These are phyloP conservation scores for Potamilus streckersoni DNA, from an alignment of 1,140 invertebrate genomes.

Conservation along the genomic window DNA sequence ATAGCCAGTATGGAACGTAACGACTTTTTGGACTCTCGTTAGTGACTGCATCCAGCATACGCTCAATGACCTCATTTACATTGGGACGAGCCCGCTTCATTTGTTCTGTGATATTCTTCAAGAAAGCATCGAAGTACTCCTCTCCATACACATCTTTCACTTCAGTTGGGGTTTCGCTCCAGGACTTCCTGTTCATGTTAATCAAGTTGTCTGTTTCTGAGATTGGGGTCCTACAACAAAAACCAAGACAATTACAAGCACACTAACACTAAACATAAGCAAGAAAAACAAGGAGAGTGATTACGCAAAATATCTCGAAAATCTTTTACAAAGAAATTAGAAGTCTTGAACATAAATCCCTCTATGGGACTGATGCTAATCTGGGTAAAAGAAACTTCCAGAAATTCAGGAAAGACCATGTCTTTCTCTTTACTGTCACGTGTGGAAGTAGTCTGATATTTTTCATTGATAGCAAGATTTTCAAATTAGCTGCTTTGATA, in stretches of 20 bases:
- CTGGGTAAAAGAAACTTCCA: no score
- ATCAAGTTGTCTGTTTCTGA: conserved; percentile 48
- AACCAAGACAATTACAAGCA: background rate
- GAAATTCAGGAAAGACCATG: no score
- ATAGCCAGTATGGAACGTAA: conserved; percentile 56
- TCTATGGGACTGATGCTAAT: no score
- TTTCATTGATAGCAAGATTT: no score
- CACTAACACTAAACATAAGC: no score
- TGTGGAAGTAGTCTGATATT: no score
- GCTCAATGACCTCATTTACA: conserved; percentile 53
- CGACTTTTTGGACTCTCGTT: conserved; percentile 42
- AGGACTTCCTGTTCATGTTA: conserved; percentile 54
- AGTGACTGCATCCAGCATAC: conserved; percentile 57
- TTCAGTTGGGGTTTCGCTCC: conserved; percentile 59
- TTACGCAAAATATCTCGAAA: no score
- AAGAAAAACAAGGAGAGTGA: no score
- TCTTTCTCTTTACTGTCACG: no score
- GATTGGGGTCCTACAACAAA: conserved; percentile 56
- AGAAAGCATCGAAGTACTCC: conserved; percentile 59
- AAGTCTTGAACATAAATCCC: no score
- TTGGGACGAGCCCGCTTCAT: conserved; percentile 56
- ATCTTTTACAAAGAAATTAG: no score
- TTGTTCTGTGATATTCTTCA: conserved; percentile 44
- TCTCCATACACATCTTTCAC: conserved; percentile 60
- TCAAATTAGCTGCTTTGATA: no score